Conservation (phyloP, 1,140 invertebrate genomes). For the Leptopilina clavipes region DNA sequence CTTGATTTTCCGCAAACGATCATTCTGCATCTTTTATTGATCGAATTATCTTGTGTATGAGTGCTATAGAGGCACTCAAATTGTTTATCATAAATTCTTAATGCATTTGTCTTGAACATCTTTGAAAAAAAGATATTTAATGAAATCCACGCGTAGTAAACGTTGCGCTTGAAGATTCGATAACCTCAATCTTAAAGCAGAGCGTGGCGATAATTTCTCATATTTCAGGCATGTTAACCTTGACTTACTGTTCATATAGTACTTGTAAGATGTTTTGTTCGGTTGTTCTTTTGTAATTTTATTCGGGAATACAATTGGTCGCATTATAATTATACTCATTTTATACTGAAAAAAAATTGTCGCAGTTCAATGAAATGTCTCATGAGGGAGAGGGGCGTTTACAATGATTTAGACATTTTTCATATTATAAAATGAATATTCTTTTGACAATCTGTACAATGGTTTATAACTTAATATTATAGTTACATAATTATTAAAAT, state of each 20-base stretch:
- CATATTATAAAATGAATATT: too few relatives aligned
- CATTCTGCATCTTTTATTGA: not conserved
- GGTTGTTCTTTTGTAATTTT: not conserved
- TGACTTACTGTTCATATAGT: conserved; percentile 40
- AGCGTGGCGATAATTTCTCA: conserved; percentile 35
- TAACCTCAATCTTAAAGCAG: conserved; percentile 64
- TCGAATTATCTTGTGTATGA: not conserved
- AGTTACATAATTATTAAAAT: too few relatives aligned
- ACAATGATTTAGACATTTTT: not conserved
- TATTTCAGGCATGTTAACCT: conserved; percentile 44
- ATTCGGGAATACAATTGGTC: not conserved
- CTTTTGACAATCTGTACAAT: too few relatives aligned
- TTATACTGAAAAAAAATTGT: not conserved
- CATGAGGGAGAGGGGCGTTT: conserved; percentile 22
- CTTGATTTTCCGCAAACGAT: conserved; percentile 9
- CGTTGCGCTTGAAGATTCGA: conserved; percentile 25
- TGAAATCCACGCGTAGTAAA: not conserved
- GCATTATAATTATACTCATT: not conserved
- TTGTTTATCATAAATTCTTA: not conserved
- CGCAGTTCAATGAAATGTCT: conserved; percentile 38
- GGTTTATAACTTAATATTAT: too few relatives aligned
- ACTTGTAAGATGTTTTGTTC: not conserved
- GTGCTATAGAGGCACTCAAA: not conserved
- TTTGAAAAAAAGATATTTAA: not conserved
- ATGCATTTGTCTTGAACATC: not conserved